These are phyloP conservation scores for Oenanthe oenanthe DNA, from an alignment of 2,113 vertebrate genomes.

Conservation along the genomic window DNA sequence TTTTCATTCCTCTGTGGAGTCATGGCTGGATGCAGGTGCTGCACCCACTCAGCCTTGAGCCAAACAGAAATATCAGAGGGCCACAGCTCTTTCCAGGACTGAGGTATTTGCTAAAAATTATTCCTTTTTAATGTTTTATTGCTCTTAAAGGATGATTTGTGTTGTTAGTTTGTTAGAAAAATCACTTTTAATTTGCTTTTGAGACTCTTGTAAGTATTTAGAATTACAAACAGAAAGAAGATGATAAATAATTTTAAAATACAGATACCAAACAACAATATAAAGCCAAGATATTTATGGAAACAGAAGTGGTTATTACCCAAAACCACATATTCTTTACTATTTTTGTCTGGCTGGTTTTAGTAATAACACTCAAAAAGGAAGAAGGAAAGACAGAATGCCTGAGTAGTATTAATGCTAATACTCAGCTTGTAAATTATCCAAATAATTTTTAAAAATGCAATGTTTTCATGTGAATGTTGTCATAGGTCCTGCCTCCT, in stretches of 20 bases:
- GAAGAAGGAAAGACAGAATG: not conserved
- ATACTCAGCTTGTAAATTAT: not conserved
- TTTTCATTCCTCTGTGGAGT: not conserved
- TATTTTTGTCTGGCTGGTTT: not conserved
- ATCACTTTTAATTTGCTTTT: not conserved
- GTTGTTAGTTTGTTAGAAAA: not conserved
- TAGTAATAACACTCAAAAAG: not conserved
- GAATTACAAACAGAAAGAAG: not conserved
- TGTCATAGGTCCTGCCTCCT: not conserved
- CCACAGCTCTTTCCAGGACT: not conserved
- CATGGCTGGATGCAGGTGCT: not conserved
- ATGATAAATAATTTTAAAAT: not conserved
- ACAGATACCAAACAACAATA: not conserved
- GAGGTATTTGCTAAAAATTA: not conserved
- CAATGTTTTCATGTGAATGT: not conserved
- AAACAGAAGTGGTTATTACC: not conserved
- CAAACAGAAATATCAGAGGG: not conserved
- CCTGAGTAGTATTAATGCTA: not conserved
- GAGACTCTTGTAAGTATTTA: not conserved
- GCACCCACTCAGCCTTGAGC: not conserved
- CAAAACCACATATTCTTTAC: rapidly evolving
- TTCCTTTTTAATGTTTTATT: not conserved
- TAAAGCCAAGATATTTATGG: not conserved
- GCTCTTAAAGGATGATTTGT: not conserved
- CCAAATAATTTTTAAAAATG: not conserved